Evolutionary conservation across 1,140 invertebrate species (phyloP).

Genomic region (Diorhabda sublineata): DNA sequence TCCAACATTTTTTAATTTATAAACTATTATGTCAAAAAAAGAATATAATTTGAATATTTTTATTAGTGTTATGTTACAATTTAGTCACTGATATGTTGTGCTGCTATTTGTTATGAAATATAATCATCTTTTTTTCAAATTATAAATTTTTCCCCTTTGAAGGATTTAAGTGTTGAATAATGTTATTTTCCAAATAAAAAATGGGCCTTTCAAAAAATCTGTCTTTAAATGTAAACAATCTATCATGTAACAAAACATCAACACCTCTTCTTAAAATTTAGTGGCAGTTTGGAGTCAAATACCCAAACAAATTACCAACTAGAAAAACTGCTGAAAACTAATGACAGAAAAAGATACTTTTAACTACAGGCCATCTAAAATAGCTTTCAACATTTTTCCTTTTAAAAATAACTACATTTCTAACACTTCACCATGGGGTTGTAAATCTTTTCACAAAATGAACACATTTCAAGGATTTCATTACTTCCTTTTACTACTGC

Average conservation of each 20-base stretch:
- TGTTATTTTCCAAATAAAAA: no score
- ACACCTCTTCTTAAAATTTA: not conserved
- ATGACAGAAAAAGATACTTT: not conserved
- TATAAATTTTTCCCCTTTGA: no score
- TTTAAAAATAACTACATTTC: not conserved
- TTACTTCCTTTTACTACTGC: not conserved
- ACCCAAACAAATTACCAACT: not conserved
- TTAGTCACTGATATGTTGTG: no score
- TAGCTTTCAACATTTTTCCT: not conserved
- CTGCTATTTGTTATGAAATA: no score
- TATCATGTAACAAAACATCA: not conserved
- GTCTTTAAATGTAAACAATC: no score
- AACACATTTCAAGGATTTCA: not conserved
- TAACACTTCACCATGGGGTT: not conserved
- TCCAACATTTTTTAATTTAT: no score
- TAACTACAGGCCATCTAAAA: not conserved
- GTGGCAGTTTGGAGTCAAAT: not conserved
- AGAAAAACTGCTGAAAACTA: not conserved
- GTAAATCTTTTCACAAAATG: slow-evolving; percentile 2
- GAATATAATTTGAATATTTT: no score
- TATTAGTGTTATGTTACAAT: no score
- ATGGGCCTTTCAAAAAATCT: no score
- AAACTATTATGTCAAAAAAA: no score
- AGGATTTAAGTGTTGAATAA: no score
- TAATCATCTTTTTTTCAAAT: no score